Evolutionary conservation across 1,140 invertebrate genomes (phyloP).

Genomic region (Paralvinella palmiformis): DNA sequence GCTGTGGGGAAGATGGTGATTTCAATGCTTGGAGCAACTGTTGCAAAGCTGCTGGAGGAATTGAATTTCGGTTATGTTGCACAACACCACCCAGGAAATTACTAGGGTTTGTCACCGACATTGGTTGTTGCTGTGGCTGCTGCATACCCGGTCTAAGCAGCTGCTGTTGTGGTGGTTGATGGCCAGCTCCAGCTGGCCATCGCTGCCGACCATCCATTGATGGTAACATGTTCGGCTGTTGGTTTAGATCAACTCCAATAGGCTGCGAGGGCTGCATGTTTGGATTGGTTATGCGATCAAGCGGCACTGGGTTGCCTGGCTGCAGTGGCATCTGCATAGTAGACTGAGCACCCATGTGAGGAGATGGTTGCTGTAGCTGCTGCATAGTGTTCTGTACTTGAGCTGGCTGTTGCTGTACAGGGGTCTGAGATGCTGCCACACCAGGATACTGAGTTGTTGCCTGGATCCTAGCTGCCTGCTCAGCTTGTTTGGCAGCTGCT

Average conservation of each 20-base stretch:
- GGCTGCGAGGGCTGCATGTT: too few relatives aligned
- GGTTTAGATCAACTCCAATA: too few relatives aligned
- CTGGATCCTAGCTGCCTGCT: slow-evolving; percentile 18
- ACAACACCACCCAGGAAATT: not conserved
- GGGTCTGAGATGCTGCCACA: slow-evolving; percentile 28
- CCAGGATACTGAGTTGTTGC: slow-evolving; percentile 27
- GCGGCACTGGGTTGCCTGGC: too few relatives aligned
- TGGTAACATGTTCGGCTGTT: slow-evolving; percentile 23
- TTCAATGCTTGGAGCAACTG: slow-evolving; percentile 83
- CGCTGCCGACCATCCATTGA: slow-evolving; percentile 24
- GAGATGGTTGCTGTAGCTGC: slow-evolving; percentile 26
- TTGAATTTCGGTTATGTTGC: slow-evolving; percentile 10
- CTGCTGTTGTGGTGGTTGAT: slow-evolving; percentile 28
- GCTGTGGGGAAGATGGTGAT: slow-evolving; percentile 81
- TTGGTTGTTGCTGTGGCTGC: slow-evolving; percentile 12
- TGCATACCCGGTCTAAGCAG: slow-evolving; percentile 23
- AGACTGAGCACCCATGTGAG: too few relatives aligned
- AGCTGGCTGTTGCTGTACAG: slow-evolving; percentile 51
- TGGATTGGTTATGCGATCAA: too few relatives aligned
- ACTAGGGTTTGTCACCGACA: not conserved
- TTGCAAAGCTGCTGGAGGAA: slow-evolving; percentile 65
- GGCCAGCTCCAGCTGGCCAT: slow-evolving; percentile 25
- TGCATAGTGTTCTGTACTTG: slow-evolving; percentile 32
- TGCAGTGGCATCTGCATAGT: too few relatives aligned
- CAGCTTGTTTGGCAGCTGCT: slow-evolving; percentile 56